phyloP scores from a whole-genome alignment of 2,113 vertebrate species.

The Triplophysa rosa region DNA sequence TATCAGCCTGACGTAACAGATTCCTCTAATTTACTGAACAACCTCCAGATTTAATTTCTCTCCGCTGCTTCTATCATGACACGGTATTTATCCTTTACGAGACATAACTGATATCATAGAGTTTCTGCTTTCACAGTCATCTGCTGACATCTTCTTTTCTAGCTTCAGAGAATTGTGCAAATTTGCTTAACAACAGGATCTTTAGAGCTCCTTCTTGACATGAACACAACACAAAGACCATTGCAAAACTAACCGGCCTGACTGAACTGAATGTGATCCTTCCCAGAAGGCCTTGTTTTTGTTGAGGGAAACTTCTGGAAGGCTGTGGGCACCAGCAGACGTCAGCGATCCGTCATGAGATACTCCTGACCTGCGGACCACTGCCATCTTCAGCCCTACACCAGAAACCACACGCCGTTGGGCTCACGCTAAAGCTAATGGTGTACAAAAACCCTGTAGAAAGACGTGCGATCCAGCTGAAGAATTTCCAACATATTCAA shows the following conservation, averaged over 20 bases:
- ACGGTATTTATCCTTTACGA: not conserved
- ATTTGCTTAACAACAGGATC: not conserved
- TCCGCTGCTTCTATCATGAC: not conserved
- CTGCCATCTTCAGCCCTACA: slow-evolving; percentile 44
- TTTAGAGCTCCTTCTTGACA: slow-evolving; percentile 6
- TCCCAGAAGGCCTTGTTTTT: slow-evolving; percentile 54
- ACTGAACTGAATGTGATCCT: not conserved
- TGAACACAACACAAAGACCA: slow-evolving; percentile 11
- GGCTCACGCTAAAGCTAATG: slow-evolving; percentile 54
- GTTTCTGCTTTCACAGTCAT: not conserved
- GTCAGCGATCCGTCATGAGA: slow-evolving; percentile 53
- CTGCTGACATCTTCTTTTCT: not conserved
- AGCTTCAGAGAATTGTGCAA: not conserved
- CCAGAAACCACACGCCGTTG: slow-evolving; percentile 59
- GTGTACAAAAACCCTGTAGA: slow-evolving; percentile 41
- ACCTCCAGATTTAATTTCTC: not conserved
- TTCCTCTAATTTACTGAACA: not conserved
- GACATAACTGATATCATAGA: not conserved
- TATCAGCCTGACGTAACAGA: not conserved
- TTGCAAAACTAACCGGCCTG: not conserved
- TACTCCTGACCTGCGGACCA: slow-evolving; percentile 62
- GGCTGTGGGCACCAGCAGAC: slow-evolving; percentile 49
- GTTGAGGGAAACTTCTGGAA: slow-evolving; percentile 54
- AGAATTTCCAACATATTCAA: slow-evolving; percentile 55
- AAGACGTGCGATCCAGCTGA: slow-evolving; percentile 48